Percentiles rank a stretch among this genome's conserved stretches.
phyloP scores from a whole-genome alignment of 2,113 vertebrate genomes.

The Petroica traversi region DNA sequence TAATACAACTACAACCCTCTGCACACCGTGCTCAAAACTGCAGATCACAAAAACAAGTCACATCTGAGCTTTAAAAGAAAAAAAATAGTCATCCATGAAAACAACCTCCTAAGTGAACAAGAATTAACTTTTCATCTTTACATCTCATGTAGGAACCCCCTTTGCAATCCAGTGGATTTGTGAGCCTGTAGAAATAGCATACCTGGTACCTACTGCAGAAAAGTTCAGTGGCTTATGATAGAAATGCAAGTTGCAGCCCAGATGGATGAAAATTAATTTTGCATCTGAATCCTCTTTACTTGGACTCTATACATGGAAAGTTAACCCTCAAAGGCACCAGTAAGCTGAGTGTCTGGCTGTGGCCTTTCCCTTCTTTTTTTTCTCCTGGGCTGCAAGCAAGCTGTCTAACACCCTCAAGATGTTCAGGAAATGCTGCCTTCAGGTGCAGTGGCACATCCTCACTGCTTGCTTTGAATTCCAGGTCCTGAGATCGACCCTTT shows the following conservation, averaged over 20 bases:
- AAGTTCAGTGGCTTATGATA: not conserved
- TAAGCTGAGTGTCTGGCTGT: not conserved
- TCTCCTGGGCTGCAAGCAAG: not conserved
- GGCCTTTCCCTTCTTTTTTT: not conserved
- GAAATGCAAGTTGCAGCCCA: not conserved
- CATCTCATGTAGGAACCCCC: not conserved
- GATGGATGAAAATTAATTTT: not conserved
- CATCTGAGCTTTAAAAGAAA: not conserved
- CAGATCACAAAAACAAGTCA: not conserved
- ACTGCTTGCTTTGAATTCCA: constrained; percentile 50
- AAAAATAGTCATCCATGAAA: not conserved
- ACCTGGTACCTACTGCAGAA: not conserved
- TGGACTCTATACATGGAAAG: not conserved
- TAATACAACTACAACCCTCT: not conserved
- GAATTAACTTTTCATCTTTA: not conserved
- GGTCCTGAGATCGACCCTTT: constrained; percentile 90
- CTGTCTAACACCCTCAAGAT: not conserved
- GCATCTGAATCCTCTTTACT: not conserved
- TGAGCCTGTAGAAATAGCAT: not conserved
- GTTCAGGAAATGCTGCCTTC: not conserved
- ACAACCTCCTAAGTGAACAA: not conserved
- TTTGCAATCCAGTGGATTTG: not conserved
- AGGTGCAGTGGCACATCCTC: not conserved
- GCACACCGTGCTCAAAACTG: not conserved
- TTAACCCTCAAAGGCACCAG: not conserved